Conservation (phyloP, 1,140 invertebrate species). For the Drosophila pallidifrons region DNA sequence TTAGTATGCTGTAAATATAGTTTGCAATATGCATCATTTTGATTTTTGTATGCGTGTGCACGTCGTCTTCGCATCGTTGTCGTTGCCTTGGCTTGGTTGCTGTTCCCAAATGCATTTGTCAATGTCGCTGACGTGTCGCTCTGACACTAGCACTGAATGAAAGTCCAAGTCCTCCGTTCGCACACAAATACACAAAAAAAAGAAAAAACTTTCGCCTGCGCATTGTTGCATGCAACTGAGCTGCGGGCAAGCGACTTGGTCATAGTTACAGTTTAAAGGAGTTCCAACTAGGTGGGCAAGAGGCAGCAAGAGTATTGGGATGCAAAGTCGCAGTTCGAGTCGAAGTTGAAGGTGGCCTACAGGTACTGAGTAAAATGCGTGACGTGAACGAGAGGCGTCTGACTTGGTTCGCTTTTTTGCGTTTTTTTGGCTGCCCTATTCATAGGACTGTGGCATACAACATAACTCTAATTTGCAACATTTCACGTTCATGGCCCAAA, state of each 20-base stretch:
- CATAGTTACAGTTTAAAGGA: constrained; percentile 53
- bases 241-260: constrained; percentile 64
- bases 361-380: constrained; percentile 42
- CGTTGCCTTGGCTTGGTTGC: neutral
- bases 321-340: neutral
- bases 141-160: constrained; percentile 41
- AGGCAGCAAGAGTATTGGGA: neutral
- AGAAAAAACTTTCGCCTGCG: constrained; percentile 72
- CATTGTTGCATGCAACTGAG: constrained; percentile 61
- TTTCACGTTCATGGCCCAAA: constrained; percentile 72
- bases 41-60: constrained; percentile 66
- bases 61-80: constrained; percentile 57
- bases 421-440: constrained; percentile 33
- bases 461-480: constrained; percentile 67
- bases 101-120: constrained; percentile 77
- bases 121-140: constrained; percentile 72
- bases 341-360: constrained; percentile 23
- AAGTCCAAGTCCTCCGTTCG: constrained; percentile 38
- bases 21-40: constrained; percentile 23
- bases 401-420: constrained; percentile 58
- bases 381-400: constrained; percentile 47
- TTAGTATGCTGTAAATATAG: constrained; percentile 7
- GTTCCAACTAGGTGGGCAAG: neutral
- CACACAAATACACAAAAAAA: constrained; percentile 22
- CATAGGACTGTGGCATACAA: constrained; percentile 49